Percentiles rank a stretch among this genome's conserved stretches.
Conservation (phyloP, 2,797 vertebrate species). For the Macropus fuliginosus region DNA sequence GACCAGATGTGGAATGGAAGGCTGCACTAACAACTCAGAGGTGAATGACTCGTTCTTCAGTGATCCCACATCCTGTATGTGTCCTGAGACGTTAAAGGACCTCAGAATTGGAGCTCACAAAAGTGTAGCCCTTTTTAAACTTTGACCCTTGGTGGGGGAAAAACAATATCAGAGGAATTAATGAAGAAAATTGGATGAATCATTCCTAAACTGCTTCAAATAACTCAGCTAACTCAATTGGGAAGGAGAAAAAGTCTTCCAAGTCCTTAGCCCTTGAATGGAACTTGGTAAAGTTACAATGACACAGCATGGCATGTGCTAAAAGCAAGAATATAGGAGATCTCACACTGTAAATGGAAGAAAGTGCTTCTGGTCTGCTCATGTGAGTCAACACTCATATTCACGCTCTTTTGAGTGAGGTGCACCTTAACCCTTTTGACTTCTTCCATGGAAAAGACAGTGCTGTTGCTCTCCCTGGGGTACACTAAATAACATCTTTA, state of each 20-base stretch:
- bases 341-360: slow-evolving; percentile 47
- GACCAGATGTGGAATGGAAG: neutral
- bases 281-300: slow-evolving; percentile 21
- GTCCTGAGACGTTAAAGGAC: slow-evolving; percentile 66
- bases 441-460: neutral
- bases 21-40: neutral
- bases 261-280: slow-evolving; percentile 46
- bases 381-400: neutral
- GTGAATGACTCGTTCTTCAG: neutral
- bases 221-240: slow-evolving; percentile 45
- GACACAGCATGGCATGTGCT: slow-evolving; percentile 49
- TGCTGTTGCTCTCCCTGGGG: slow-evolving; percentile 2
- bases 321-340: slow-evolving; percentile 53
- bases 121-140: slow-evolving; percentile 60
- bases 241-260: slow-evolving; percentile 16
- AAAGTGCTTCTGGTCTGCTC: neutral
- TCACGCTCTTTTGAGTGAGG: neutral
- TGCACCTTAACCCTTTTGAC: slow-evolving; percentile 51
- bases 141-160: slow-evolving; percentile 60
- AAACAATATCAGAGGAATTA: slow-evolving; percentile 56
- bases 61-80: slow-evolving; percentile 39
- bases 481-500: slow-evolving; percentile 9
- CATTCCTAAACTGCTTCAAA: slow-evolving; percentile 62
- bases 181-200: slow-evolving; percentile 66
- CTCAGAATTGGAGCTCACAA: slow-evolving; percentile 61